Percentiles rank a stretch among this genome's conserved stretches.
phyloP scores from a whole-genome alignment of 1,140 invertebrate species.

The Leucophenga varia region DNA sequence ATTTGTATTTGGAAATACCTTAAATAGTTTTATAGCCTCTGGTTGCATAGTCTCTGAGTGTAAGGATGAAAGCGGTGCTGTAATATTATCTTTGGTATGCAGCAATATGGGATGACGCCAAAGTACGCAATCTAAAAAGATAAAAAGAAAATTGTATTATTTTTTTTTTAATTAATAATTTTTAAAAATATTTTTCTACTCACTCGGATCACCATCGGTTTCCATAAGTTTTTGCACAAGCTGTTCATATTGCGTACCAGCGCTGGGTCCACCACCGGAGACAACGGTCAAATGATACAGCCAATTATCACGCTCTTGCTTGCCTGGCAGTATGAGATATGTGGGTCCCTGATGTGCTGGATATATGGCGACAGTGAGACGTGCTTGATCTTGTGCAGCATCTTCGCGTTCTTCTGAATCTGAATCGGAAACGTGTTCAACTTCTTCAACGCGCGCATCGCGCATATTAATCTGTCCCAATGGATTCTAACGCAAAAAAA shows the following conservation, averaged over 20 bases:
- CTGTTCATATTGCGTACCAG: conserved; percentile 93
- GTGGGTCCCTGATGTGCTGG: conserved; percentile 88
- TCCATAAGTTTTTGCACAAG: conserved; percentile 93
- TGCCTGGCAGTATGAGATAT: conserved; percentile 85
- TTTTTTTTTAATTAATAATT: too few species aligned
- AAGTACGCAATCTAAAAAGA: conserved; percentile 75
- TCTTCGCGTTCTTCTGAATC: conserved; percentile 84
- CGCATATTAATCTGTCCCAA: conserved; percentile 94
- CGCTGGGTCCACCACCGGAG: conserved; percentile 84
- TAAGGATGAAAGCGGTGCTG: conserved; percentile 80
- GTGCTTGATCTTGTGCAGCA: conserved; percentile 64
- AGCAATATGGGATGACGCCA: conserved; percentile 91
- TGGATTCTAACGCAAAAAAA: too few species aligned
- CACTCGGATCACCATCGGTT: conserved; percentile 89
- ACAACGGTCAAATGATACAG: conserved; percentile 92
- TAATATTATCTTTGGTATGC: conserved; percentile 87
- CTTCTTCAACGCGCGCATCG: conserved; percentile 89
- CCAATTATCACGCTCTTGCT: conserved; percentile 91
- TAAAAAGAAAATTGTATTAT: too few species aligned
- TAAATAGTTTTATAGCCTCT: conserved; percentile 93
- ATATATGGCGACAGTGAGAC: conserved; percentile 89
- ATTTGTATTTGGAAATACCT: conserved; percentile 62
- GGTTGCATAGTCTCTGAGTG: conserved; percentile 81
- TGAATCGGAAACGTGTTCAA: conserved; percentile 88
- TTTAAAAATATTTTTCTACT: conserved; percentile 18